Conservation (phyloP, 1,140 invertebrate species). For the Bombus affinis region DNA sequence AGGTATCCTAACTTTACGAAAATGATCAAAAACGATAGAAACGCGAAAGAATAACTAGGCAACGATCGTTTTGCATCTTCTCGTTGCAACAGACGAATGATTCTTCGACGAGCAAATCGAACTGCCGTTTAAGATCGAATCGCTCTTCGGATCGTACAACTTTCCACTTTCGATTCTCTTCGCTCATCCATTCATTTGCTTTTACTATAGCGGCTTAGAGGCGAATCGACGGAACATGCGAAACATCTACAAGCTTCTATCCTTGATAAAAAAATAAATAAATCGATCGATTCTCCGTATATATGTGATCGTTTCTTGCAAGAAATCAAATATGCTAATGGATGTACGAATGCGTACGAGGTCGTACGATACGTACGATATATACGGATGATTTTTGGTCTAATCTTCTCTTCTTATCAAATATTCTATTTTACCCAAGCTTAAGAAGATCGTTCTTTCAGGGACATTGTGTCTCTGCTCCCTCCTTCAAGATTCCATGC, state of each 20-base stretch:
- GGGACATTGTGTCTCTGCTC: too few species aligned
- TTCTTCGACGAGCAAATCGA: constrained; percentile 31
- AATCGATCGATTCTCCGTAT: not conserved
- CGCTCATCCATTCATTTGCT: constrained; percentile 35
- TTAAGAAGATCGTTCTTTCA: too few species aligned
- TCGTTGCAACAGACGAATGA: constrained; percentile 48
- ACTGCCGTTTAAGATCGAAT: constrained; percentile 56
- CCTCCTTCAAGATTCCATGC: too few species aligned
- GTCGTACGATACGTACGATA: too few species aligned
- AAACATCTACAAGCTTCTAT: not conserved
- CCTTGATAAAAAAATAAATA: not conserved
- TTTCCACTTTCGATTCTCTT: not conserved
- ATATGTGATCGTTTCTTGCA: too few species aligned
- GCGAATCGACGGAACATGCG: not conserved
- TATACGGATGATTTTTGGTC: too few species aligned
- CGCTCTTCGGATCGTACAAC: constrained; percentile 4
- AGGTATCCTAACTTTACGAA: too few species aligned
- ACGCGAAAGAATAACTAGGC: not conserved
- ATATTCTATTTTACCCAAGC: not conserved
- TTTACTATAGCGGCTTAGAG: not conserved
- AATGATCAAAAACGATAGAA: not conserved
- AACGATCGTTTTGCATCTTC: constrained; percentile 14
- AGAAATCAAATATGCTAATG: too few species aligned
- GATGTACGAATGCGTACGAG: too few species aligned
- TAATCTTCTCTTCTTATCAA: not conserved